These are phyloP conservation scores for Acromyrmex charruanus DNA, from an alignment of 1,140 invertebrate species.

Conservation along the genomic window DNA sequence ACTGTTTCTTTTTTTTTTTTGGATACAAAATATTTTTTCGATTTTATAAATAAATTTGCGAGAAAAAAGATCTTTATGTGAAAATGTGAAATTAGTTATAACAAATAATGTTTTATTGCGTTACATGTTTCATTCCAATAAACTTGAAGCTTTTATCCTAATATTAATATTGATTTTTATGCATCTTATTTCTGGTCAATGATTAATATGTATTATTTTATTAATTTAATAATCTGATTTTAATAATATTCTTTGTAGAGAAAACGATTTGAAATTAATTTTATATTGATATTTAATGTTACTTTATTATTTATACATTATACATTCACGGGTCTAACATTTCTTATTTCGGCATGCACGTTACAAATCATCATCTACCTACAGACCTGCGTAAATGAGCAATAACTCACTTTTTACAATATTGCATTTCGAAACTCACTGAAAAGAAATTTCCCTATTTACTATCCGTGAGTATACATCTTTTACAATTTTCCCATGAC, in stretches of 20 bases:
- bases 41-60: constrained; percentile 70
- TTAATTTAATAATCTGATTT: too few relatives aligned
- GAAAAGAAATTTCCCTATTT: too few relatives aligned
- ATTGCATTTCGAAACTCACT: too few relatives aligned
- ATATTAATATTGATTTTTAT: not conserved
- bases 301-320: not conserved
- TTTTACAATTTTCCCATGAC: too few relatives aligned
- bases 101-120: constrained; percentile 70
- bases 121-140: constrained; percentile 77
- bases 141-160: constrained; percentile 62
- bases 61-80: constrained; percentile 35
- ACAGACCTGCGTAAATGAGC: not conserved
- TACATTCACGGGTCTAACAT: too few relatives aligned
- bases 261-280: not conserved
- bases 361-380: not conserved
- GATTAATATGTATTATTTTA: not conserved
- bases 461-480: too few relatives aligned
- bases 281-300: not conserved
- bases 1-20: not conserved
- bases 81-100: constrained; percentile 48
- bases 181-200: not conserved
- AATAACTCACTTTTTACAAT: not conserved
- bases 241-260: too few relatives aligned
- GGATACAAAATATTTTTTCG: constrained; percentile 21
- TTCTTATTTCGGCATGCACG: not conserved